These are phyloP conservation scores for Perithous albicinctus DNA, from an alignment of 2,888 invertebrate genomes.

Conservation along the genomic window DNA sequence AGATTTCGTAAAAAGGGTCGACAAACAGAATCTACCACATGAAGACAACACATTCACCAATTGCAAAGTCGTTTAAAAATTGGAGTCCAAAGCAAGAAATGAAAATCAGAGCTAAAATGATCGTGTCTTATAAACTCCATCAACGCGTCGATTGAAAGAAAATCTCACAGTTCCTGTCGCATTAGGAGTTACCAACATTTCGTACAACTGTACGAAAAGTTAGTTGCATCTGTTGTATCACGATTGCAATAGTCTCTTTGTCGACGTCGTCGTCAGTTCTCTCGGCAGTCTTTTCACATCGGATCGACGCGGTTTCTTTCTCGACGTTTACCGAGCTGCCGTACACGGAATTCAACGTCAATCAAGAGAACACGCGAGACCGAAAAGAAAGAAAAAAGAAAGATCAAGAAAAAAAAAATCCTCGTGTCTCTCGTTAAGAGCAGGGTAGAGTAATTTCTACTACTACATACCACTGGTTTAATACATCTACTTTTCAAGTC, in stretches of 20 bases:
- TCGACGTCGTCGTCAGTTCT: conserved; percentile 42
- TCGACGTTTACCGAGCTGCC: conserved; percentile 49
- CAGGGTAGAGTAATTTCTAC: conserved; percentile 66
- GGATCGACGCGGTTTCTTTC: conserved; percentile 17
- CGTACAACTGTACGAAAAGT: conserved; percentile 9
- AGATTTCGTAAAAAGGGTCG: too few species aligned
- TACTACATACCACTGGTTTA: conserved; percentile 35
- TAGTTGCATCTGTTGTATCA: background rate
- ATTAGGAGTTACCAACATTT: too few species aligned
- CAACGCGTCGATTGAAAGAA: too few species aligned
- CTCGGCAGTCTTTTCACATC: conserved; percentile 45
- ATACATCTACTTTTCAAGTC: background rate
- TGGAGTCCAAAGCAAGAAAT: too few species aligned
- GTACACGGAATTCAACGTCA: conserved; percentile 67
- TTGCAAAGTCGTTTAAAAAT: too few species aligned
- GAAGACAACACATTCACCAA: too few species aligned
- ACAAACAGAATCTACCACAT: too few species aligned
- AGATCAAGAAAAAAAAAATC: too few species aligned
- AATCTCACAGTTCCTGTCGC: too few species aligned
- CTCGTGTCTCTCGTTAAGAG: conserved; percentile 61
- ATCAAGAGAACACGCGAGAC: conserved; percentile 71
- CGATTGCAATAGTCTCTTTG: conserved; percentile 7
- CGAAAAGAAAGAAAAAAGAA: too few species aligned
- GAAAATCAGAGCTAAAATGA: too few species aligned
- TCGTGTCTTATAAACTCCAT: too few species aligned